phyloP scores from a whole-genome alignment of 2,888 invertebrate genomes.

The Hydrotaea diabolus region DNA sequence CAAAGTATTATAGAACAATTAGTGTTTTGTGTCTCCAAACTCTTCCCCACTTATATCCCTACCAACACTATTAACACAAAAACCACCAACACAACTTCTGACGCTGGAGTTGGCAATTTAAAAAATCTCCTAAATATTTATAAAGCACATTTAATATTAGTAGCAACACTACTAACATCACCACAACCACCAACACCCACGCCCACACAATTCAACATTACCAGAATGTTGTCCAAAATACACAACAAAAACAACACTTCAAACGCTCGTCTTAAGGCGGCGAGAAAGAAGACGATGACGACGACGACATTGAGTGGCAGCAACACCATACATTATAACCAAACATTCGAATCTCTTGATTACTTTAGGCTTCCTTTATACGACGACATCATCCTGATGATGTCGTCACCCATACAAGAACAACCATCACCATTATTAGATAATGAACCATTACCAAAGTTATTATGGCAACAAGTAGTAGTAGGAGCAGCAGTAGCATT shows the following conservation, averaged over 20 bases:
- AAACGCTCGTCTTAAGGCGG: conserved; percentile 27
- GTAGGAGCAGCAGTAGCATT: neutral
- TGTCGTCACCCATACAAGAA: neutral
- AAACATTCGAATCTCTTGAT: conserved; percentile 38
- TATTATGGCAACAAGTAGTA: conserved; percentile 38
- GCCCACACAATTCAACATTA: conserved; percentile 44
- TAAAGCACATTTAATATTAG: conserved; percentile 60
- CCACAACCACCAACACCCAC: conserved; percentile 13
- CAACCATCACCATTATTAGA: conserved; percentile 44
- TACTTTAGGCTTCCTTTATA: conserved; percentile 57
- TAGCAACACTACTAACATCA: conserved; percentile 41
- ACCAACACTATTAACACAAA: conserved; percentile 48
- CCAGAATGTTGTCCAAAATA: conserved; percentile 38
- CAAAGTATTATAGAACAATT: conserved; percentile 64
- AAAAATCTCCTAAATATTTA: conserved; percentile 58
- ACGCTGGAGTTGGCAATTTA: conserved; percentile 30
- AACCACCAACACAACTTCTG: conserved; percentile 30
- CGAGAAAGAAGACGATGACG: neutral
- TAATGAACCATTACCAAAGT: conserved; percentile 67
- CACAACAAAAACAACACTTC: conserved; percentile 47
- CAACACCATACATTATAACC: conserved; percentile 29
- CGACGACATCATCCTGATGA: neutral
- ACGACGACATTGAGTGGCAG: conserved; percentile 5
- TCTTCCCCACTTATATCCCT: conserved; percentile 50
- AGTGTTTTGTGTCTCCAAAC: conserved; percentile 58